Base-by-base conservation (phyloP, 2,113 vertebrate genomes). In the Scartelaos histophorus region DNA sequence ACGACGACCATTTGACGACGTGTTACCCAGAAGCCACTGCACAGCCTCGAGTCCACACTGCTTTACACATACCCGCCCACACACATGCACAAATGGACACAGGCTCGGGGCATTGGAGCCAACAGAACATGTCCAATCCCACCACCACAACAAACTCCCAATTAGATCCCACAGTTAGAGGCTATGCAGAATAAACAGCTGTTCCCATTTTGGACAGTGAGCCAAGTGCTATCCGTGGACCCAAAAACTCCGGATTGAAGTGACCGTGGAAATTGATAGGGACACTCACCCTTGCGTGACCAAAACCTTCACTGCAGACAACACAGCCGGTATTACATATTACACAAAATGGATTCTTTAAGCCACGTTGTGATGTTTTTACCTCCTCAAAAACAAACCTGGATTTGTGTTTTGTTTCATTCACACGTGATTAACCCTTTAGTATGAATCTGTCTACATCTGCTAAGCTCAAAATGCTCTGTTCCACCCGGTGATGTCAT, bases 141-240 rank as follows among this genome's bases (percentile, higher is more conserved):
- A 82, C 53, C 71, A 78, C 77, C 74, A 76, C 78, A 78, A 66
- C 74, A 83, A 80, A 82, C 69, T 71, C 69, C 67, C 77, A 85
- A 79, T 81, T 78, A 74, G 75, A 73, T 71, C 13, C 24, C 67
- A 74, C 68, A 67, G 77, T 82, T 80, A 25, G 79, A 73, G 73
- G 82, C 74, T 43, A 49, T 66, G 68, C 78, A 70, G 80, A 70
- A 72, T 43, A 70, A 78, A 79, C 85, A 85, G 80, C 80, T 82
- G 75, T 71, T 79, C 19, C 68, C 13, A 21, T 29, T 84, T 76
- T 74, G 82, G 82, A 84, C 71, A 62, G 47, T 70, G 43, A 66
- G 65, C 79, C 45, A 12, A 73, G 74, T 0, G 17, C 67, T 53
- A 57, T 61, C 72, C 22, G 19, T 22, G 21, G 53, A 74, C 61